Evolutionary conservation across 2,888 invertebrate genomes (phyloP).

Genomic region (Proisotoma minuta): DNA sequence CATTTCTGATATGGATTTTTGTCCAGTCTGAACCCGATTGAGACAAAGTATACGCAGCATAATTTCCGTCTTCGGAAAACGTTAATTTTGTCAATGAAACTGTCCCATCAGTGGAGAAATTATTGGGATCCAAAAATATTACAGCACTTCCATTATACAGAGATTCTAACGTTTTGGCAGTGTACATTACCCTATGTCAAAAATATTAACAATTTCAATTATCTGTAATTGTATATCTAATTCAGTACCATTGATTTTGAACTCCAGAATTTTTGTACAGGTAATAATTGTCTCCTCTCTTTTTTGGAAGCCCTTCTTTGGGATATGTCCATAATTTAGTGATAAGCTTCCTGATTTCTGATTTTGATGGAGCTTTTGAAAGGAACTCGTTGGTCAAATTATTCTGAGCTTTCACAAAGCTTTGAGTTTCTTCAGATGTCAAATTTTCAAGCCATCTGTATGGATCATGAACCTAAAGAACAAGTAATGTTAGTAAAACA

Average conservation of each 20-base stretch:
- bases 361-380: constrained; percentile 66
- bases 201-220: not conserved
- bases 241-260: constrained; percentile 82
- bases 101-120: constrained; percentile 84
- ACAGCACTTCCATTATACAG: not conserved
- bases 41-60: constrained; percentile 86
- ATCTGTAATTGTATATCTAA: not conserved
- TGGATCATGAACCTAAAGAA: constrained; percentile 71
- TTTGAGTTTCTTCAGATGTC: constrained; percentile 81
- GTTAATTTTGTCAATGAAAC: constrained; percentile 68
- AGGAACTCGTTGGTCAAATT: constrained; percentile 79
- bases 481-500: not conserved
- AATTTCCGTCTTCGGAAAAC: constrained; percentile 84
- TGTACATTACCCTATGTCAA: not conserved
- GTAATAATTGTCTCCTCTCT: constrained; percentile 79
- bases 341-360: constrained; percentile 69
- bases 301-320: constrained; percentile 83
- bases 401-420: constrained; percentile 87
- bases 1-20: constrained; percentile 76
- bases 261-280: constrained; percentile 89
- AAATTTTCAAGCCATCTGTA: constrained; percentile 97
- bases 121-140: constrained; percentile 78
- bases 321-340: constrained; percentile 93
- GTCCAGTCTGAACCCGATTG: constrained; percentile 95
- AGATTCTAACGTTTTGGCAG: constrained; percentile 15